Base-by-base conservation (phyloP, 2,113 vertebrate genomes). In the Cololabis saira region DNA sequence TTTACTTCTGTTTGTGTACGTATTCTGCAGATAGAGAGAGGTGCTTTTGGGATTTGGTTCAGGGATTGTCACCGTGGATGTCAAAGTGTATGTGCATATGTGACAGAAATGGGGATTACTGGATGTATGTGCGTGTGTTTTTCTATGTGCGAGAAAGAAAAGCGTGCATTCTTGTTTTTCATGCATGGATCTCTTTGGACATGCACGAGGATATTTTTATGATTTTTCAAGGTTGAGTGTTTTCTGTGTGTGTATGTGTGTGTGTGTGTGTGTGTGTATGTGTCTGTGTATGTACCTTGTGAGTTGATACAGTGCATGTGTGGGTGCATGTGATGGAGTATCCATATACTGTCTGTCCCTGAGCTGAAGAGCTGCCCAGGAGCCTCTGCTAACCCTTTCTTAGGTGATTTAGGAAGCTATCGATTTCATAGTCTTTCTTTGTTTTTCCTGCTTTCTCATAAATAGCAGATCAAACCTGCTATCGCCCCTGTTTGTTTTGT, bases 381-480 rank as follows among this genome's bases (percentile, higher is more conserved):
- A 76, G 72, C 57, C 67, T 76, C 59, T 50, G 40, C 61, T 50
- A 49, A 74, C 69, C 69, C 51, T 80, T 61, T 86, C 74, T 71
- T 41, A 67, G 77, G 78, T 88, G 85, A 87, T 88, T 88, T 88
- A 78, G 82, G 78, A 82, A 87, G 57, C 57, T 71, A 90, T 90
- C 19, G 82, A 90, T 91, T 88, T 88, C 75, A 84, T 66, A 74
- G 61, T 72, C 44, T 51, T 68, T 74, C 67, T 88, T 89, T 86
- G 81, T 87, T 86, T 87, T 47, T 68, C 74, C 66, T 14, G n/a
- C 76, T 79, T 79, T 74, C 61, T 88, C 85, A 87, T 86, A 84
- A 90, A 91, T 90, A 88, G 82, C 82, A 78, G 87, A 84, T 87
- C 82, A 88, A 89, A 88, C 70, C 76, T 21, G 5, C 77, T 54